Evolutionary conservation across 1,140 invertebrate genomes (phyloP).

Genomic region (Drosophila parabipectinata): DNA sequence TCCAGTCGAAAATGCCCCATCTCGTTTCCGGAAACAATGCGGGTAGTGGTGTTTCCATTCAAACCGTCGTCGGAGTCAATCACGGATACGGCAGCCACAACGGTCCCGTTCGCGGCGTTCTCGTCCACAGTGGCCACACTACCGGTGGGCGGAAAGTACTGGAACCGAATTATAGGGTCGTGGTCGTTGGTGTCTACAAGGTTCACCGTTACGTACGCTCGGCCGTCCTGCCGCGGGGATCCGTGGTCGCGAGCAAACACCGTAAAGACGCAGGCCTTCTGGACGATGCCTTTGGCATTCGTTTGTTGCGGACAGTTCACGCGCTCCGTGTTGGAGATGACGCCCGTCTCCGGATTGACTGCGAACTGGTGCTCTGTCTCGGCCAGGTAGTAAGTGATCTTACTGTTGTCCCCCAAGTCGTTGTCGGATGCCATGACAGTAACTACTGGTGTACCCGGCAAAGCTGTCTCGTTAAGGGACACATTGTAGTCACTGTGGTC

Average conservation of each 20-base stretch:
- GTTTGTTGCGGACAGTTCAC: conserved; percentile 88
- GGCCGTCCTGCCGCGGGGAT: conserved; percentile 93
- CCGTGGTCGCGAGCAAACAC: conserved; percentile 97
- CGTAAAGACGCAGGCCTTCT: conserved; percentile 96
- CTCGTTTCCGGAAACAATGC: conserved; percentile 95
- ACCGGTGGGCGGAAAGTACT: conserved; percentile 93
- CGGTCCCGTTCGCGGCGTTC: conserved; percentile 93
- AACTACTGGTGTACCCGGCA: conserved; percentile 93
- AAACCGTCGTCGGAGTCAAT: conserved; percentile 95
- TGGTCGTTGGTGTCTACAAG: conserved; percentile 97
- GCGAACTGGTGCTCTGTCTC: conserved; percentile 94
- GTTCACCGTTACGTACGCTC: conserved; percentile 97
- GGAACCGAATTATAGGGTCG: conserved; percentile 95
- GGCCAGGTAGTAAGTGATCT: conserved; percentile 94
- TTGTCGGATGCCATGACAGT: conserved; percentile 96
- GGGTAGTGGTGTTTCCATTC: conserved; percentile 94
- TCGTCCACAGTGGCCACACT: conserved; percentile 96
- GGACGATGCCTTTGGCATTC: conserved; percentile 85
- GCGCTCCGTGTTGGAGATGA: conserved; percentile 91
- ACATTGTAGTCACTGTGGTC: conserved; percentile 97
- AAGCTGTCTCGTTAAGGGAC: conserved; percentile 95
- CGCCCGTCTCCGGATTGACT: conserved; percentile 94
- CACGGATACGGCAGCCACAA: conserved; percentile 97
- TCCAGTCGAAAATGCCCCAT: conserved; percentile 94
- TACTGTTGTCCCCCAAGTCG: conserved; percentile 96